These are phyloP conservation scores for Ptychochromis oligacanthus DNA, from an alignment of 2,113 vertebrate species.

Conservation along the genomic window DNA sequence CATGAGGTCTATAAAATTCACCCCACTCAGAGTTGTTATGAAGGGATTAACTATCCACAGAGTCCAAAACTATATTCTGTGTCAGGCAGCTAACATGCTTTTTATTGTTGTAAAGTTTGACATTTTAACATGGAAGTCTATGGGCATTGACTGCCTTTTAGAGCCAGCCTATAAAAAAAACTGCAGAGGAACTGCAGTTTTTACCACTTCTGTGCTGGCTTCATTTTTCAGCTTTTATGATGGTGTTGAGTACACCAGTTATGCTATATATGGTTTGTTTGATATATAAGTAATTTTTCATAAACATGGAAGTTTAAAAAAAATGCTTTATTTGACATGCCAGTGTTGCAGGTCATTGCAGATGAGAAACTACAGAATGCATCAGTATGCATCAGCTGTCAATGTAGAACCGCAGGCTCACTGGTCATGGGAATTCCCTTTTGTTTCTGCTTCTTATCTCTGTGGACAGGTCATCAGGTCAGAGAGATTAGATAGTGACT, in stretches of 20 bases:
- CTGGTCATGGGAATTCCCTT: conserved; percentile 44
- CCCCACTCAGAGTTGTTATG: background rate
- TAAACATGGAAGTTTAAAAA: background rate
- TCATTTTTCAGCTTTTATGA: background rate
- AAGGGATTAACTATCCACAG: background rate
- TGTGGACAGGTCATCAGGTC: conserved; percentile 66
- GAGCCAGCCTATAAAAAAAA: too few species aligned
- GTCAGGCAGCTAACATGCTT: background rate
- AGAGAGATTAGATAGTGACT: conserved; percentile 69
- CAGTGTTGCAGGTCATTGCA: background rate
- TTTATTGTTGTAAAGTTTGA: background rate
- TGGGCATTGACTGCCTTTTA: too few species aligned
- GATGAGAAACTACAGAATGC: background rate
- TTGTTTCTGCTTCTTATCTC: conserved; percentile 61
- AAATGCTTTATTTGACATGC: background rate
- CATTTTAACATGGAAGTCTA: background rate
- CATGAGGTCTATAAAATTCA: too few species aligned
- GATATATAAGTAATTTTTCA: background rate
- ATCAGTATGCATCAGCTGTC: background rate
- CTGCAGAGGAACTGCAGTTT: background rate
- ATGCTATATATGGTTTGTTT: background rate
- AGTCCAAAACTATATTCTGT: background rate
- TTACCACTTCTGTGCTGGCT: background rate
- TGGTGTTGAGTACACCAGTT: background rate
- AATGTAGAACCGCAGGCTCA: background rate